Base-by-base conservation (phyloP, 2,113 vertebrate genomes). In the Mixornis gularis region DNA sequence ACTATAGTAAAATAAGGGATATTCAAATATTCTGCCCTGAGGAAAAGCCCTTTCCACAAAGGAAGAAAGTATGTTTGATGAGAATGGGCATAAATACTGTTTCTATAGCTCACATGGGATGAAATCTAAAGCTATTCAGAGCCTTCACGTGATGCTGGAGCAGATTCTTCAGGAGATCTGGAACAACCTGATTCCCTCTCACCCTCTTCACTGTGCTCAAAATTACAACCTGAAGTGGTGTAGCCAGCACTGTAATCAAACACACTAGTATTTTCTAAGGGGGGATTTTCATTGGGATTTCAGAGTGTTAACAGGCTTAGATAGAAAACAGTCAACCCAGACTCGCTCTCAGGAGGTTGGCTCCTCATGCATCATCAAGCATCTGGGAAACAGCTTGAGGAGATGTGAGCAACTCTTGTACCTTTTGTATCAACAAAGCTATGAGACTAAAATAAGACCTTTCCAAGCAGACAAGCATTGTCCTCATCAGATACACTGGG, bases 301-400 rank as follows among this genome's bases (percentile, higher is more conserved):
- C 77, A 24, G 21, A 38, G 49, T 19, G 21, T 44, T 72, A 79
- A 40, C 32, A 70, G 55, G 26, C 59, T 87, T 56, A 51, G 36
- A 69, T 1, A 72, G 34, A 71, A 49, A 36, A 80, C 5, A 60
- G 62, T 27, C 24, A 68, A 43, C 17, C n/a, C 32, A 41, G 77
- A 71, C 16, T 58, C 0, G 0, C 17, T 34, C 41, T 63, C 56
- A 74, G 60, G n/a, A 83, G 36, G 15, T 13, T 63, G 68, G 48
- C 17, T 43, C 7, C 48, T 71, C 18, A 29, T n/a, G 58, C 80
- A 84, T 68, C 79, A 79, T 49, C 80, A 72, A 46, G 32, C 18
- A 81, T 44, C 66, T 92, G 84, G 72, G 49, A 92, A 93, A 90
- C 38, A 84, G 48, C 40, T 73, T 38, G 49, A 69, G 20, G 38